phyloP scores from a whole-genome alignment of 2,113 vertebrate genomes.

The Stegostoma tigrinum region DNA sequence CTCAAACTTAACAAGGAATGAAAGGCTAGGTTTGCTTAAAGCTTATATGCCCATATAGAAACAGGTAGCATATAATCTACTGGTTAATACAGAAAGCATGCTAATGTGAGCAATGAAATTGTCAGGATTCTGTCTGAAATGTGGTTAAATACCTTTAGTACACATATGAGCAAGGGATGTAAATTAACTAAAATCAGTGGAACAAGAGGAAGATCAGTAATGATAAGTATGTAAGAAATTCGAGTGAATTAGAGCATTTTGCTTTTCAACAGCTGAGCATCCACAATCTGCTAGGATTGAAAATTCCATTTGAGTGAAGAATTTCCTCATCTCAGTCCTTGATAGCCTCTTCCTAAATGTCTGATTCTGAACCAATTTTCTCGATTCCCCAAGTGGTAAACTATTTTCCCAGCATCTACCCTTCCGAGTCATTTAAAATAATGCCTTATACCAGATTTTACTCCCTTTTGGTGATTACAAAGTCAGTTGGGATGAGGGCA shows the following conservation, averaged over 20 bases:
- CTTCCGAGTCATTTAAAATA: too few relatives aligned
- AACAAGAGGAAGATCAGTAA: background rate
- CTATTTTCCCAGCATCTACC: too few relatives aligned
- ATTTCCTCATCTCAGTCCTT: too few relatives aligned
- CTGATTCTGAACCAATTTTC: too few relatives aligned
- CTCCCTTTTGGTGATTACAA: background rate
- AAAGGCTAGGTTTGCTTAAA: background rate
- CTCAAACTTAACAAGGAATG: background rate
- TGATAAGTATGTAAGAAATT: background rate
- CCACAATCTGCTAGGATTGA: too few relatives aligned
- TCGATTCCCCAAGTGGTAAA: too few relatives aligned
- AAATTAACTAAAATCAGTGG: background rate
- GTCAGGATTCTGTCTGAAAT: background rate
- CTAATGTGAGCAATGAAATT: background rate
- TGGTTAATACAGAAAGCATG: background rate
- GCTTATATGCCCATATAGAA: background rate
- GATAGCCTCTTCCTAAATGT: too few relatives aligned
- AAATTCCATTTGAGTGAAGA: too few relatives aligned
- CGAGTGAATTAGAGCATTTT: too few relatives aligned
- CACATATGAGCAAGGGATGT: background rate
- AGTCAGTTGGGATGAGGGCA: background rate
- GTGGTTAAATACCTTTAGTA: background rate
- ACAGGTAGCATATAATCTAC: background rate
- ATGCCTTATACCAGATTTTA: too few relatives aligned
- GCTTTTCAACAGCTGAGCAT: too few relatives aligned